phyloP scores from a whole-genome alignment of 2,888 invertebrate genomes.

The Acleris literana region DNA sequence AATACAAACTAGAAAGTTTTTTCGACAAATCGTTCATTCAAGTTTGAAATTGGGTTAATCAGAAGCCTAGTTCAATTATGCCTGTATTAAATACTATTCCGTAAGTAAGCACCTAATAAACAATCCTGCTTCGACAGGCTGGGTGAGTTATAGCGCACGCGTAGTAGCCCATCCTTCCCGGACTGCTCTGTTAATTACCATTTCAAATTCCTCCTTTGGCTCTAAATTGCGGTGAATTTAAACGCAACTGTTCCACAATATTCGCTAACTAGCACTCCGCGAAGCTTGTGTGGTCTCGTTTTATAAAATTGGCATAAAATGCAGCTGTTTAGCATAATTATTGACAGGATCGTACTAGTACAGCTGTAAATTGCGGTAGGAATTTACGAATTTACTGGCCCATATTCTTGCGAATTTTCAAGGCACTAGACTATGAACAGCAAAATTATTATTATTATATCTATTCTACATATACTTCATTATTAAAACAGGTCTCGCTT shows the following conservation, averaged over 20 bases:
- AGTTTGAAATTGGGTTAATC: too few species aligned
- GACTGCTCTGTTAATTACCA: slow-evolving; percentile 68
- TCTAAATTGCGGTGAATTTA: slow-evolving; percentile 55
- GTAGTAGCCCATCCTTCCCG: slow-evolving; percentile 61
- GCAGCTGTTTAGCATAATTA: slow-evolving; percentile 1
- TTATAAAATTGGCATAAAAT: not conserved
- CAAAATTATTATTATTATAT: too few species aligned
- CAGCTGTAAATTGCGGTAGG: not conserved
- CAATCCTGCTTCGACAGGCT: slow-evolving; percentile 49
- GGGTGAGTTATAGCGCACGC: slow-evolving; percentile 56
- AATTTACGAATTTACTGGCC: not conserved
- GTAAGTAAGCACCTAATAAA: slow-evolving; percentile 42
- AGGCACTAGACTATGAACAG: not conserved
- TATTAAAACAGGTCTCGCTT: not conserved
- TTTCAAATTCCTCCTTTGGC: slow-evolving; percentile 66
- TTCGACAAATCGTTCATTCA: too few species aligned
- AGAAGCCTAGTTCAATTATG: too few species aligned
- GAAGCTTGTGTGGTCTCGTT: not conserved
- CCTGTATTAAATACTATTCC: not conserved
- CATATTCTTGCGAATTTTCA: not conserved
- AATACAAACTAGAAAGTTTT: too few species aligned
- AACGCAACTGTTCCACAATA: slow-evolving; percentile 50
- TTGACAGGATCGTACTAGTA: not conserved
- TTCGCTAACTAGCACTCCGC: not conserved
- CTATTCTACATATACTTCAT: not conserved